Evolutionary conservation across 1,140 invertebrate species (phyloP), one percentile per base, ranked within the genome.

Genomic region (Aradophagus sp.): DNA sequence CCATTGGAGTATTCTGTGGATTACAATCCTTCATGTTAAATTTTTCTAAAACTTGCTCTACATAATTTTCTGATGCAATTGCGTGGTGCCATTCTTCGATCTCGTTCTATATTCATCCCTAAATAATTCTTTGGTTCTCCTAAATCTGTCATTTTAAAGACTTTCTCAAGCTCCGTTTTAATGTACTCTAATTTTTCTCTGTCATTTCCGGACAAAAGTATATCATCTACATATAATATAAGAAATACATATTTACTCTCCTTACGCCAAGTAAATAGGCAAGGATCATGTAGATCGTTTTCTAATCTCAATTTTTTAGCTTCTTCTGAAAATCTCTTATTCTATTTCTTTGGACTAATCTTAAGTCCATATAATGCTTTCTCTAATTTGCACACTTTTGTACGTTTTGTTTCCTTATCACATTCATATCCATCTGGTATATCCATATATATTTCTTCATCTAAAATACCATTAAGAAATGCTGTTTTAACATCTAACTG

Each of bases 401-500:
- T n/a, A 2, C 12, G 4, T 55, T 8, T 65, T n/a, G 1, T 15
- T 19, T 55, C n/a, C 20, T 23, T 13, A 11, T 20, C 32, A 14
- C 13, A 14, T 2, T 34, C 32, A 34, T 34, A 38, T 1, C 35
- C 35, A 38, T 38, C 35, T 17, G 35, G 35, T 23, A 23, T 23
- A 5, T 23, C 20, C 20, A 23, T 23, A 23, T 23, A 23, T 5
- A 23, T 23, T 8, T 23, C 20, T 23, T 23, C 20, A 5, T 23
- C 20, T 8, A 23, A 23, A 23, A 5, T 8, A 5, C 20, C 77
- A 74, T 86, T 77, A 34, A 82, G 47, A 61, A 83, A 86, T 12
- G 83, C 81, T 35, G 83, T 80, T 53, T 74, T 74, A 1, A 84
- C 80, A 74, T 86, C 86, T 35, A 84, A 68, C 48, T 84, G 81